Evolutionary conservation across 2,113 vertebrate genomes (phyloP), one percentile per base, ranked within the genome.

Genomic region (Pteropus alecto): DNA sequence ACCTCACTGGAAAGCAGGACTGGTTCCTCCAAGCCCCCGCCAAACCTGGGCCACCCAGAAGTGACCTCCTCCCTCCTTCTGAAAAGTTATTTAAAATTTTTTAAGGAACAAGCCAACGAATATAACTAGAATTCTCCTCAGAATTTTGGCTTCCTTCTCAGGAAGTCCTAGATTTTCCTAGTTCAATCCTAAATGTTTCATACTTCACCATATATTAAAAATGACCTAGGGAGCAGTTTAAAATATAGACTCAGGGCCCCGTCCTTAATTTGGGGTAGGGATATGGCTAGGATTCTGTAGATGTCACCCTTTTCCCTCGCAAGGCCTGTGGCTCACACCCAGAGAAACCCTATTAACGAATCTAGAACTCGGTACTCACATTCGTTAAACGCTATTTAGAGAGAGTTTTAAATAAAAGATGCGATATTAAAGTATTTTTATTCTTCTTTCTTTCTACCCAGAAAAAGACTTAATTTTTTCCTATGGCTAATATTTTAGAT

Each of bases 1-100:
- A 96, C 95, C 78, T 78, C 82, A 85, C 78, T 13, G 58, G 33
- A 79, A 95, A 97, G 18, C 84, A 97, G 97, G 71, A 94, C 35
- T 6, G 93, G 51, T 28, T 87, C 51, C 92, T 96, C 24, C 87
- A 92, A 98, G 7, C 89, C 98, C 83, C 71, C 3, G 6, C 73
- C 67, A 93, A 95, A 68, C 33, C 33, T 51, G 54, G 87, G 84
- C 87, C 90, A 92, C 70, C 85, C 74, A 93, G 68, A 58, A 90
- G 81, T 35, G 9, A 79, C 19, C 35, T 61, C n/a, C n/a, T 77
- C 33, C 71, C 22, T 26, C 24, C 78, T 93, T 82, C 12, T 22
- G 33, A 82, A 89, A 78, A 82, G 56, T 63, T 81, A 11, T 54
- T 73, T 48, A 3, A 68, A 56, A 48, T 51, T 84, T 84, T 88